Conservation (phyloP, 2,888 invertebrate species). For the Epistrophe grossulariae region DNA sequence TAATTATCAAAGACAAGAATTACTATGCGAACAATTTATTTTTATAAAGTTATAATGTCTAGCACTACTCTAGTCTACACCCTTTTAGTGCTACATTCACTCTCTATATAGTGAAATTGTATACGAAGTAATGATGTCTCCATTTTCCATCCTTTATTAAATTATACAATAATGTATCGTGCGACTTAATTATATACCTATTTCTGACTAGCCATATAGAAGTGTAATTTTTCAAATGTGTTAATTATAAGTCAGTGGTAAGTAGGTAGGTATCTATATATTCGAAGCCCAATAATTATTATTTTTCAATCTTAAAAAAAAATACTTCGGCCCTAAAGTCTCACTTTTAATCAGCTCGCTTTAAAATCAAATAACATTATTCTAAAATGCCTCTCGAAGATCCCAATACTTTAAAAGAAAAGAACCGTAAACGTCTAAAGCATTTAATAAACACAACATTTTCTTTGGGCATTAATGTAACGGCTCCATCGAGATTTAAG, state of each 20-base stretch:
- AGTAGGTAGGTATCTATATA: too few species aligned
- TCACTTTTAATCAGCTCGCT: not conserved
- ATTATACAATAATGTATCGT: not conserved
- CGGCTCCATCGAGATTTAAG: slow-evolving; percentile 37
- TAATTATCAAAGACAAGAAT: too few species aligned
- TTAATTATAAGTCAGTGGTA: not conserved
- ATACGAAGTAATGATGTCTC: not conserved
- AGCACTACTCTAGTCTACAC: too few species aligned
- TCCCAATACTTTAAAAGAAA: slow-evolving; percentile 9
- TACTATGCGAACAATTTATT: too few species aligned
- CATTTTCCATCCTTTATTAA: not conserved
- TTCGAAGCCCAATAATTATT: not conserved
- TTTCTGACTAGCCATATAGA: not conserved
- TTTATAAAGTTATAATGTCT: too few species aligned
- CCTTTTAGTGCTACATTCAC: too few species aligned
- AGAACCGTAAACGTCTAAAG: slow-evolving; percentile 41
- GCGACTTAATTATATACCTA: slow-evolving; percentile 2
- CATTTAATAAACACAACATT: slow-evolving; percentile 31
- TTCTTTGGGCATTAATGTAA: slow-evolving; percentile 51
- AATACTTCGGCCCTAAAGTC: not conserved
- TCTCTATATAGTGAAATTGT: too few species aligned
- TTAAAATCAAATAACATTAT: not conserved
- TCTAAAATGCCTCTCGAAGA: slow-evolving; percentile 56
- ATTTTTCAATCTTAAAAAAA: not conserved
- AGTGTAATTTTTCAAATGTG: slow-evolving; percentile 1